Evolutionary conservation across 2,888 invertebrate genomes (phyloP), one percentile per base, ranked within the genome.

Genomic region (Unio delphinus): DNA sequence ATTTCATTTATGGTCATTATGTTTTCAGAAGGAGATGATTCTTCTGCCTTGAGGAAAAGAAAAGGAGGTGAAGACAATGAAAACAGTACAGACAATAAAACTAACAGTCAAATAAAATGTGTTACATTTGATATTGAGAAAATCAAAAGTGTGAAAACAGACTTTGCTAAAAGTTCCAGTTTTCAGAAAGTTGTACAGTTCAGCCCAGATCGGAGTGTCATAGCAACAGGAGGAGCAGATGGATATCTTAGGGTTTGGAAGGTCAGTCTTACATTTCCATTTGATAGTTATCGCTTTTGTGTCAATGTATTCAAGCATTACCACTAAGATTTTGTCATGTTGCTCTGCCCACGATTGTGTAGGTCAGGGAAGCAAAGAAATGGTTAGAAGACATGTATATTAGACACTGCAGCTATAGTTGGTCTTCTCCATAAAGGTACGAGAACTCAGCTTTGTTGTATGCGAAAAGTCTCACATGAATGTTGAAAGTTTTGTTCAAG

Each of bases 171-270:
- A 56, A 92, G 93, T 18, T 96, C 96, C 83, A 95, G 96, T 4
- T 91, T 96, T 76, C 96, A 97, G 89, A 93, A 97, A 88, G 95
- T 96, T 69, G 96, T 97, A 20, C 92, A 94, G 67, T 93, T 96
- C 80, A 94, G 94, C 84, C 93, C 93, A 60, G 93, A 93, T 87
- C 94, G 95, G 15, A 94, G 93, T 83, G 88, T 95, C 45, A 94
- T 98, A 93, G 95, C 95, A 0, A 97, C 97, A 0, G 98, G 96
- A 61, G 97, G 98, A 54, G 94, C 95, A 0, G 98, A 98, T 90
- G 95, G 97, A 5, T 93, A 93, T 85, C 91, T 98, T 55, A 92
- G 97, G 68, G 90, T 98, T 17, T 98, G 98, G 98, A 93, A 93
- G 83, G 90, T 90, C 74, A 59, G 28, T 56, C 57, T 67, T 45